These are phyloP conservation scores for Cantharis rustica DNA, from an alignment of 2,888 invertebrate species.

Conservation along the genomic window DNA sequence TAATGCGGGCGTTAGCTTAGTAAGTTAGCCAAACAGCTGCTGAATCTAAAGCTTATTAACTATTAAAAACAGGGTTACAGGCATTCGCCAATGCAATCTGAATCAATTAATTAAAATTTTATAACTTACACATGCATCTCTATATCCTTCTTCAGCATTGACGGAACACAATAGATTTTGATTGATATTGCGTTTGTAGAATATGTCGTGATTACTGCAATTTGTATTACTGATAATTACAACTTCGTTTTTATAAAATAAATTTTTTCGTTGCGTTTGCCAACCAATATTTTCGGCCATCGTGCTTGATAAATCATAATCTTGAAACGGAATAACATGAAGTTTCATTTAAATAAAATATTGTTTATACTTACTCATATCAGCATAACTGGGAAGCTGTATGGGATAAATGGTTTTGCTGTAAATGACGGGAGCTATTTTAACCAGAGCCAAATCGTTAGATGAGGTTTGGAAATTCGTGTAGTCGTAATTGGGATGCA, in stretches of 20 bases:
- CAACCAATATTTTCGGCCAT: background rate
- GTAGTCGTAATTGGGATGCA: slow-evolving; percentile 26
- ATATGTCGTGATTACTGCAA: background rate
- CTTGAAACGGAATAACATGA: background rate
- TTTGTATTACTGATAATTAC: background rate
- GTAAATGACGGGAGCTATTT: slow-evolving; percentile 21
- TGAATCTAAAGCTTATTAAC: no score
- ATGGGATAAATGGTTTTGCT: slow-evolving; percentile 33
- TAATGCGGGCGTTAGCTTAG: no score
- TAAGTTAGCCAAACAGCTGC: no score
- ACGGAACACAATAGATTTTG: background rate
- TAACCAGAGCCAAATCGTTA: slow-evolving; percentile 25
- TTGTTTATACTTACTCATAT: slow-evolving; percentile 21
- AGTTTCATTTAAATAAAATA: background rate
- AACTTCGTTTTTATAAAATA: background rate
- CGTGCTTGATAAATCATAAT: background rate
- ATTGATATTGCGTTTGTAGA: background rate
- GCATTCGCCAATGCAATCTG: no score
- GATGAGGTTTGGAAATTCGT: slow-evolving; percentile 2
- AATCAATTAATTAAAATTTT: background rate
- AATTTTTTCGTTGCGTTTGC: background rate
- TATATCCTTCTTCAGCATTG: background rate
- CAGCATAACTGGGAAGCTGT: slow-evolving; percentile 20
- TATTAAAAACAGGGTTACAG: no score
- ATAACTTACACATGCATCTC: background rate